Percentiles rank a stretch among this genome's conserved stretches.
Evolutionary conservation across 92 coral and sea anemone genomes (phyloP).

Genomic region (Scolanthus callimorphus): DNA sequence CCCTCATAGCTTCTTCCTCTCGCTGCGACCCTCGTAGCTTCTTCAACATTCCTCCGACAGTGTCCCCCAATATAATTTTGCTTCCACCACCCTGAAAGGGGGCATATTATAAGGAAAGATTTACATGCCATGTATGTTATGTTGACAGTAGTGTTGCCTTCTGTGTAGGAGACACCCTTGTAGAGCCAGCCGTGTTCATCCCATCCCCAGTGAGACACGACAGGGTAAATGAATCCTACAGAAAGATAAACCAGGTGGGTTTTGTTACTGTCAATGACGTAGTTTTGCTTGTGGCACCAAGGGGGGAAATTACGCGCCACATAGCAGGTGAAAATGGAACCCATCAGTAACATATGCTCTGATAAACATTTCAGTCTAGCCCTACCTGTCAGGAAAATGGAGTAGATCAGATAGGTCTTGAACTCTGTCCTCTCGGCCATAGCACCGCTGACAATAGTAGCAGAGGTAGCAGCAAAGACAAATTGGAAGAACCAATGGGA

Average conservation of each 20-base stretch:
- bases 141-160: conserved; percentile 5
- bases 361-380: not conserved
- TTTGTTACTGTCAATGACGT: too few relatives aligned
- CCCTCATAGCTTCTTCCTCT: too few relatives aligned
- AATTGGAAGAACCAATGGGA: conserved; percentile 92
- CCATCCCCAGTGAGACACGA: conserved; percentile 95
- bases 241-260: not conserved
- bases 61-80: too few relatives aligned
- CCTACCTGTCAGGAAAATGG: conserved; percentile 74
- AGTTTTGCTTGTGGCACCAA: too few relatives aligned
- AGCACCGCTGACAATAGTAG: conserved; percentile 97
- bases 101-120: too few relatives aligned
- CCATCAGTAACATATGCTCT: too few relatives aligned
- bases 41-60: too few relatives aligned
- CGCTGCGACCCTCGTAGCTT: too few relatives aligned
- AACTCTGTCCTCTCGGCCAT: conserved; percentile 97
- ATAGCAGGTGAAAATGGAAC: too few relatives aligned
- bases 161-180: conserved; percentile 25
- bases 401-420: conserved; percentile 75
- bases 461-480: conserved; percentile 94
- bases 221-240: conserved; percentile 88
- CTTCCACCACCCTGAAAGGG: too few relatives aligned
- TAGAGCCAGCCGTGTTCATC: conserved; percentile 72
- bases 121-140: conserved; percentile 51
- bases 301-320: too few relatives aligned